Evolutionary conservation across 2,888 invertebrate genomes (phyloP).

Genomic region (Meghimatium bilineatum): DNA sequence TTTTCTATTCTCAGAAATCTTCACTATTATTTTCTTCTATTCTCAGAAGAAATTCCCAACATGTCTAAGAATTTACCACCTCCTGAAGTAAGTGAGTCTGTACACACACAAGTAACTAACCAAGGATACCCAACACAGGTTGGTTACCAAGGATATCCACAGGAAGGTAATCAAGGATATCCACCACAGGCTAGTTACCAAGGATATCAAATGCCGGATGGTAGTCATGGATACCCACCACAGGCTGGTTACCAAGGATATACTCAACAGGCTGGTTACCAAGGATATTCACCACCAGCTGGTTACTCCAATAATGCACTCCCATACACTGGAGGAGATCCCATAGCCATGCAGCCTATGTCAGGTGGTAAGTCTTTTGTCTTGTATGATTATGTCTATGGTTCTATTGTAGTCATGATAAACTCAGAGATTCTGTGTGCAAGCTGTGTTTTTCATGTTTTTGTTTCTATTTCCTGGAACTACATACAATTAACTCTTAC

Average conservation of each 20-base stretch:
- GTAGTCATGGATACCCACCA: neutral
- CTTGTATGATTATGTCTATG: neutral
- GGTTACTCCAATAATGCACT: neutral
- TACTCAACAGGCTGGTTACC: conserved; percentile 16
- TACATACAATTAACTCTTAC: too few relatives aligned
- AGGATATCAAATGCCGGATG: neutral
- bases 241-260: neutral
- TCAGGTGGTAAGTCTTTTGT: conserved; percentile 38
- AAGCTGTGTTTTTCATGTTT: too few relatives aligned
- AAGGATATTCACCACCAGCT: neutral
- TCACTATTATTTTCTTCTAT: neutral
- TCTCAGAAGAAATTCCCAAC: neutral
- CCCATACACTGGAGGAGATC: conserved; percentile 23
- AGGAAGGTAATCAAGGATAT: neutral
- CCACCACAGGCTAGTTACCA: neutral
- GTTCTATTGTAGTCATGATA: neutral
- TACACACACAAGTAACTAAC: neutral
- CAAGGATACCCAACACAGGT: neutral
- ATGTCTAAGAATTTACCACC: conserved; percentile 40
- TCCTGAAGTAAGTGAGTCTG: conserved; percentile 32
- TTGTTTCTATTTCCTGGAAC: too few relatives aligned
- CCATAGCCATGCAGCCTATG: conserved; percentile 43
- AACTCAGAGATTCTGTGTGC: too few relatives aligned
- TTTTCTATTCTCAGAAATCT: too few relatives aligned
- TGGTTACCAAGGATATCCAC: conserved; percentile 2